A percentile compares a stretch with the other conserved stretches of the same genome.
phyloP scores from a whole-genome alignment of 2,113 vertebrate genomes.

The Salvelinus sp. region DNA sequence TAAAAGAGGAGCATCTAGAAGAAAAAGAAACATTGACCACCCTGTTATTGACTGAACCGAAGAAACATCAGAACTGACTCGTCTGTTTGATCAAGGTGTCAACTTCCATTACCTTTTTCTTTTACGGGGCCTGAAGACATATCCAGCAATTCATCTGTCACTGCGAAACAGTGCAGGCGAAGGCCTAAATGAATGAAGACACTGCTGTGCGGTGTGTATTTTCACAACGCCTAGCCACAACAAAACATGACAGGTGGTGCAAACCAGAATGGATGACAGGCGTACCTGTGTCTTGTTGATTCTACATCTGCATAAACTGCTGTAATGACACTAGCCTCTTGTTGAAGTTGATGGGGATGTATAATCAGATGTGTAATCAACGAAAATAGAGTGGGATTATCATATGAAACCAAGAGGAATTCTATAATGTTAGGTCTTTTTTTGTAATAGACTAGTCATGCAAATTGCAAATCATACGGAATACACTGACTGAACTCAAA shows the following conservation, averaged over 20 bases:
- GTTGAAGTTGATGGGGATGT: neutral
- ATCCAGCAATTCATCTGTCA: constrained; percentile 23
- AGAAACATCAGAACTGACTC: constrained; percentile 46
- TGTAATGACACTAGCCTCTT: neutral
- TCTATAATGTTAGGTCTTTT: neutral
- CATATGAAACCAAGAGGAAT: neutral
- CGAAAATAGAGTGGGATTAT: neutral
- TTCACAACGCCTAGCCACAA: constrained; percentile 28
- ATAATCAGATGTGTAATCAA: neutral
- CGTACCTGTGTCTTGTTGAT: constrained; percentile 48
- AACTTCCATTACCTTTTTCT: constrained; percentile 44
- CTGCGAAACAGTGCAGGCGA: constrained; percentile 6
- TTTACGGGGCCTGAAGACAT: constrained; percentile 20
- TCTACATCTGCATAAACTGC: neutral
- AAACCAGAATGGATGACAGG: neutral
- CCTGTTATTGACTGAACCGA: constrained; percentile 48
- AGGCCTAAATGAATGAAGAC: neutral
- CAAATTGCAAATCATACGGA: neutral
- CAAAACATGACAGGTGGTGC: constrained; percentile 50
- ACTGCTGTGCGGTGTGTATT: constrained; percentile 34
- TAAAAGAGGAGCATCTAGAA: constrained; percentile 44
- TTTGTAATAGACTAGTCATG: neutral
- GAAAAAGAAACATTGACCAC: constrained; percentile 46
- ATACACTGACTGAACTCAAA: neutral
- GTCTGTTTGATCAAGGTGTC: constrained; percentile 58